These are phyloP conservation scores for Antennarius striatus DNA, from an alignment of 2,113 vertebrate species.

Conservation along the genomic window DNA sequence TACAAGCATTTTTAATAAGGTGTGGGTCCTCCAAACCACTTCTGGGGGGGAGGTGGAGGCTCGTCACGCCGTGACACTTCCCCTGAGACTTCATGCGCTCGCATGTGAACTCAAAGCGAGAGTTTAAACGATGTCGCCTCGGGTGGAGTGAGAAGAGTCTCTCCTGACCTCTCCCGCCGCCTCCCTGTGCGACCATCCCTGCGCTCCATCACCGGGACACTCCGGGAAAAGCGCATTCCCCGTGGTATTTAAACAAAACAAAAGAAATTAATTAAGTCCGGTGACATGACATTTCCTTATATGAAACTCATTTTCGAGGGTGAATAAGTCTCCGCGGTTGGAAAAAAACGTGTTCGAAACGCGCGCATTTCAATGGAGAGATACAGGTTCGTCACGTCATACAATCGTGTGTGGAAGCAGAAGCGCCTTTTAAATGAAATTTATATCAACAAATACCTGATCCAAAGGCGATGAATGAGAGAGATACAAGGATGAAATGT, in stretches of 20 bases:
- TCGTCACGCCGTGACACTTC: background rate
- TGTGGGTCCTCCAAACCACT: background rate
- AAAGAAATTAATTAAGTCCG: no score
- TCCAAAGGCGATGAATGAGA: slow-evolving; percentile 46
- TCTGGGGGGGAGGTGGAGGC: background rate
- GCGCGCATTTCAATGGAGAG: no score
- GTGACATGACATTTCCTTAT: no score
- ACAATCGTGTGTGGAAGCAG: no score
- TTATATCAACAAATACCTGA: slow-evolving; percentile 59
- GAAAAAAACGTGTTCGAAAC: no score
- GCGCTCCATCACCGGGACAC: no score
- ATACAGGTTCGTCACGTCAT: no score
- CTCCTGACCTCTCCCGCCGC: slow-evolving; percentile 36
- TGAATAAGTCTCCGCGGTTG: no score
- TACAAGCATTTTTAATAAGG: slow-evolving; percentile 36
- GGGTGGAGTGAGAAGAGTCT: background rate
- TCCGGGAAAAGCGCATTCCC: slow-evolving; percentile 2
- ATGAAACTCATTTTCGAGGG: no score
- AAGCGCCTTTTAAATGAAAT: no score
- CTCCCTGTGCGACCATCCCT: slow-evolving; percentile 6
- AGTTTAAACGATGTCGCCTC: slow-evolving; percentile 47
- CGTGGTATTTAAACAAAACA: no score
- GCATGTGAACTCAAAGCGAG: slow-evolving; percentile 15
- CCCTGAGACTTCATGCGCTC: slow-evolving; percentile 6
- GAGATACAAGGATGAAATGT: slow-evolving; percentile 60